These are phyloP conservation scores for Melikaiella ostensackeni DNA, from an alignment of 2,888 invertebrate species.

Conservation along the genomic window DNA sequence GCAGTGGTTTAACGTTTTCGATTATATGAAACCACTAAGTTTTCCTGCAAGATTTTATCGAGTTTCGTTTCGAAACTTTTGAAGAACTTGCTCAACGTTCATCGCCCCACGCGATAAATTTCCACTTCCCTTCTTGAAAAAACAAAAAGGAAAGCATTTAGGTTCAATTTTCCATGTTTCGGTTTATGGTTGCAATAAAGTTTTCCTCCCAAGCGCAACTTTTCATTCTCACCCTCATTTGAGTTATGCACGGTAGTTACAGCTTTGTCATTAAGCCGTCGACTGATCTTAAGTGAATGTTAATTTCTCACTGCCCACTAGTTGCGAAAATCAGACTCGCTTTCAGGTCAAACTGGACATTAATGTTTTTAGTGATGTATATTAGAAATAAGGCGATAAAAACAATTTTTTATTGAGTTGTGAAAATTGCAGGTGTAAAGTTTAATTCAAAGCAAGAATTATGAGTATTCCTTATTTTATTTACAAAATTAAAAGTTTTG, in stretches of 20 bases:
- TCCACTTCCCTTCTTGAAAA: background rate
- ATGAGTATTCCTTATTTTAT: too few relatives aligned
- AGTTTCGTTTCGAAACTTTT: background rate
- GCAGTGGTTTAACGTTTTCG: background rate
- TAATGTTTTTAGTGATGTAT: background rate
- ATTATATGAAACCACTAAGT: constrained; percentile 23
- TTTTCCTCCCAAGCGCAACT: constrained; percentile 20
- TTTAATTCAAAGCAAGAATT: background rate
- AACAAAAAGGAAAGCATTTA: constrained; percentile 17
- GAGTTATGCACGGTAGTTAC: constrained; percentile 37
- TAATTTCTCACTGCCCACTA: constrained; percentile 28
- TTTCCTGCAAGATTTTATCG: constrained; percentile 21
- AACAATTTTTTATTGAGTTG: background rate
- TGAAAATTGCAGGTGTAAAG: background rate
- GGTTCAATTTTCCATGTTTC: constrained; percentile 2
- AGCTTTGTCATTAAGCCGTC: constrained; percentile 33
- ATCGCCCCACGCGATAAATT: constrained; percentile 1
- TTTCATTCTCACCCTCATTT: constrained; percentile 37
- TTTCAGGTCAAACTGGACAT: constrained; percentile 21
- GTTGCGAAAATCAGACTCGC: constrained; percentile 16
- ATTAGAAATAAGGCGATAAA: background rate
- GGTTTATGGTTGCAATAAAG: constrained; percentile 12
- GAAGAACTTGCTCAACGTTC: background rate
- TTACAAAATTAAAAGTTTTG: too few relatives aligned
- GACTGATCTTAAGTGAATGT: constrained; percentile 35